A percentile compares a stretch with the other conserved stretches of the same genome.
These are phyloP conservation scores for Corydoras maculifer DNA, from an alignment of 2,113 vertebrate genomes.

Conservation along the genomic window DNA sequence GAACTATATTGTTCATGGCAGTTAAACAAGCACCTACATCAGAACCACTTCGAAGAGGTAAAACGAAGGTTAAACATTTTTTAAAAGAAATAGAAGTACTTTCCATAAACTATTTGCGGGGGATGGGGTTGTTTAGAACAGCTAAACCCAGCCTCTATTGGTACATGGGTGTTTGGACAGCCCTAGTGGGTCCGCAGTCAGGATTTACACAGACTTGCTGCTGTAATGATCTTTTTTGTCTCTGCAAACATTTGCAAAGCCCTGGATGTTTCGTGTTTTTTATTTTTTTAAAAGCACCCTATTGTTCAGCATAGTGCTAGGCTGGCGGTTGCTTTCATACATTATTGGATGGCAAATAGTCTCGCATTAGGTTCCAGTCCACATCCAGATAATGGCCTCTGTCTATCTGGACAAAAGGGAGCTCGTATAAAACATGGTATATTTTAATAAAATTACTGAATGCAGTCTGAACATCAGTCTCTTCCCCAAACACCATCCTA, in stretches of 20 bases:
- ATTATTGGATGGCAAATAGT: neutral
- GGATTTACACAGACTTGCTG: slow-evolving; percentile 46
- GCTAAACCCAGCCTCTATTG: slow-evolving; percentile 13
- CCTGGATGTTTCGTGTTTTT: slow-evolving; percentile 42
- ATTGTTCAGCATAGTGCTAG: slow-evolving; percentile 47
- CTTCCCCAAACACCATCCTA: no score
- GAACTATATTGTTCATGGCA: no score
- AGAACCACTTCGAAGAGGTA: no score
- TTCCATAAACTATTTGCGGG: no score
- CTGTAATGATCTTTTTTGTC: slow-evolving; percentile 45
- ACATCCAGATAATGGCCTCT: neutral
- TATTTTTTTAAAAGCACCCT: slow-evolving; percentile 40
- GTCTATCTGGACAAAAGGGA: neutral
- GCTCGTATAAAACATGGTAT: neutral
- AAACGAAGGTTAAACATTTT: no score
- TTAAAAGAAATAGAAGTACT: no score
- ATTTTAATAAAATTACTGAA: no score
- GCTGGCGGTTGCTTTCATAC: slow-evolving; percentile 45
- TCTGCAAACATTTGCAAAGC: slow-evolving; percentile 39
- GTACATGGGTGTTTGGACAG: slow-evolving; percentile 10
- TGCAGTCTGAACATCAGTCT: no score
- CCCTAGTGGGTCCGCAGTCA: slow-evolving; percentile 11
- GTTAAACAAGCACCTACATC: no score
- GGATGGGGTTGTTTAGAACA: neutral
- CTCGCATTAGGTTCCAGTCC: neutral